These are phyloP conservation scores for Trematocara macrostoma DNA, from an alignment of 2,113 vertebrate genomes.

Conservation along the genomic window DNA sequence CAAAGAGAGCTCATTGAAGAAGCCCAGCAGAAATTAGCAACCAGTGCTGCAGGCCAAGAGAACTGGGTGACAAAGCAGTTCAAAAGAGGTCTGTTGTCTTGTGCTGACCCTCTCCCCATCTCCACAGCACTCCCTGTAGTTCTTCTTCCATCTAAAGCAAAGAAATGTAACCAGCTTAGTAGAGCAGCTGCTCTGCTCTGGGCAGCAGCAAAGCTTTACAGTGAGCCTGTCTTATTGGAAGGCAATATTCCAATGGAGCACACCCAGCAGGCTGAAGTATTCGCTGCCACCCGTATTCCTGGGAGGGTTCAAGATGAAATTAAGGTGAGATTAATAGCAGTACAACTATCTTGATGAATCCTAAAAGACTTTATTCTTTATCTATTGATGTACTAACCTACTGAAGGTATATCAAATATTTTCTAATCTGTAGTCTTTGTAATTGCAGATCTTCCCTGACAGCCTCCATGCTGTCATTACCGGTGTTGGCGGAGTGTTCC, in stretches of 20 bases:
- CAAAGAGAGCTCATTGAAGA: constrained; percentile 60
- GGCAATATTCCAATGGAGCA: constrained; percentile 62
- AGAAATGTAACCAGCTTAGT: constrained; percentile 44
- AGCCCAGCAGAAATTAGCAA: constrained; percentile 36
- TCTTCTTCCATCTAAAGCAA: constrained; percentile 52
- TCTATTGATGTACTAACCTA: background rate
- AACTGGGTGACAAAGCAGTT: constrained; percentile 77
- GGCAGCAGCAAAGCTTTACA: constrained; percentile 69
- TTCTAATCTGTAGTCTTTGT: background rate
- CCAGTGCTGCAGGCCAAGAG: constrained; percentile 39
- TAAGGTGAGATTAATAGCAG: constrained; percentile 49
- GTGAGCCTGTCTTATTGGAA: constrained; percentile 67
- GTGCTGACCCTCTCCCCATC: constrained; percentile 64
- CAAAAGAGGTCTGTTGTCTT: constrained; percentile 67
- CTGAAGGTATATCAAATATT: background rate
- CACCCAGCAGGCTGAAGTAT: constrained; percentile 74
- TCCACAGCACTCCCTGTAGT: constrained; percentile 72
- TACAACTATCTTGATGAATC: background rate
- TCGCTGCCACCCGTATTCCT: constrained; percentile 71
- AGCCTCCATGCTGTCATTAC: constrained; percentile 72
- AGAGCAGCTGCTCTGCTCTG: constrained; percentile 72
- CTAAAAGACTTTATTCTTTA: background rate
- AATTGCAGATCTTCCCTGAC: constrained; percentile 67
- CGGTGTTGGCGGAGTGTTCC: constrained; percentile 65
- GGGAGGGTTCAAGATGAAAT: constrained; percentile 65